Evolutionary conservation across 2,888 invertebrate species (phyloP).

Genomic region (Cheilosia impressa): DNA sequence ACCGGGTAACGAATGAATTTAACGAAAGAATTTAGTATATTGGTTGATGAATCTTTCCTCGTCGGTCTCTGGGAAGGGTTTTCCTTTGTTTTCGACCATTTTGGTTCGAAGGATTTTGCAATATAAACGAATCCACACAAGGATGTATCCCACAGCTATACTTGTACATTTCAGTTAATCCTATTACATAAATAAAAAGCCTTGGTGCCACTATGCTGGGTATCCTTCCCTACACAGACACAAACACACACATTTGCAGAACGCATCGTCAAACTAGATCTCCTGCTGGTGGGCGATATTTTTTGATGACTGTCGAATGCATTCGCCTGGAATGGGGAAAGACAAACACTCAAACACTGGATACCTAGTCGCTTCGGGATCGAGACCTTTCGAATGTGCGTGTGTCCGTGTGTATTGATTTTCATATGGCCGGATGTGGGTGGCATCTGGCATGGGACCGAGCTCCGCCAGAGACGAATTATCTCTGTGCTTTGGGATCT

Average conservation of each 20-base stretch:
- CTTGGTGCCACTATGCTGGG: slow-evolving; percentile 52
- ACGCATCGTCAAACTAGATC: slow-evolving; percentile 56
- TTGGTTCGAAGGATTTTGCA: slow-evolving; percentile 44
- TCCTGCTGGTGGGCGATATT: slow-evolving; percentile 46
- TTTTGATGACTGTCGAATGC: slow-evolving; percentile 74
- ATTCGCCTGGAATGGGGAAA: slow-evolving; percentile 44
- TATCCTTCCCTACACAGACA: slow-evolving; percentile 27
- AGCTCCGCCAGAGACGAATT: slow-evolving; percentile 56
- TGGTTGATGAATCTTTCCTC: slow-evolving; percentile 69
- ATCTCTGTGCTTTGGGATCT: slow-evolving; percentile 60
- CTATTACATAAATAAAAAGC: slow-evolving; percentile 75
- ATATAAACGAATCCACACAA: slow-evolving; percentile 17
- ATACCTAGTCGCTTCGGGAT: slow-evolving; percentile 8
- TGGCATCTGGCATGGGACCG: neutral
- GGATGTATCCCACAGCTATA: slow-evolving; percentile 32
- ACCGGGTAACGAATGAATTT: slow-evolving; percentile 65
- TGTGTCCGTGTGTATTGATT: slow-evolving; percentile 73
- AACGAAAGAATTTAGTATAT: slow-evolving; percentile 61
- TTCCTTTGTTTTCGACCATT: slow-evolving; percentile 71
- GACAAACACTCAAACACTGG: slow-evolving; percentile 2
- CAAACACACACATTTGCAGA: slow-evolving; percentile 17
- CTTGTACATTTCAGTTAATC: slow-evolving; percentile 70
- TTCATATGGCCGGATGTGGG: slow-evolving; percentile 12
- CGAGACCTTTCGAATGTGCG: slow-evolving; percentile 61
- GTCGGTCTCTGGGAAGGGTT: slow-evolving; percentile 34